Conservation (phyloP, 2,888 invertebrate genomes). For the Phymatocera aterrima region DNA sequence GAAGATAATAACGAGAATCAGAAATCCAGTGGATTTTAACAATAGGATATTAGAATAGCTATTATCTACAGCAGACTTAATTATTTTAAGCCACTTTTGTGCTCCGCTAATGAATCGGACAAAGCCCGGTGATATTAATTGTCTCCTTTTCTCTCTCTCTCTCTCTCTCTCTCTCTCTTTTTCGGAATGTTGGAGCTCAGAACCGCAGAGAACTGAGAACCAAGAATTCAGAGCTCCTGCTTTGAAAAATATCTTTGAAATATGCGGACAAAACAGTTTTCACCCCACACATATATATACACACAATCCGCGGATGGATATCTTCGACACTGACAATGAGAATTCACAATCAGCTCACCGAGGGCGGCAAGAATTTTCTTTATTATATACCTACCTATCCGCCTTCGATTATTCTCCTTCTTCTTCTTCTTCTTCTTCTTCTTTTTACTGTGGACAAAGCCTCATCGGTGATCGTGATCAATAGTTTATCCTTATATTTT, state of each 20-base stretch:
- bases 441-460: not conserved
- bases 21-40: conserved; percentile 60
- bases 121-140: conserved; percentile 55
- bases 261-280: conserved; percentile 2
- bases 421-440: not conserved
- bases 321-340: not conserved
- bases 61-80: conserved; percentile 69
- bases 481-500: too few species aligned
- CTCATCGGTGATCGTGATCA: too few species aligned
- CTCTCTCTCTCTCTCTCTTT: too few species aligned
- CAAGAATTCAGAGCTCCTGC: not conserved
- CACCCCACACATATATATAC: not conserved
- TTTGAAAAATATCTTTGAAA: conserved; percentile 32
- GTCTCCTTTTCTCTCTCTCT: too few species aligned
- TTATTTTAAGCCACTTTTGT: conserved; percentile 73
- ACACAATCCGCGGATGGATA: not conserved
- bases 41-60: conserved; percentile 70
- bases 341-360: not conserved
- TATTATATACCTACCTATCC: not conserved
- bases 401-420: too few species aligned
- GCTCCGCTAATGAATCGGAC: conserved; percentile 70
- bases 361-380: conserved; percentile 14
- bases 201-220: not conserved
- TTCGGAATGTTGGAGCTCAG: conserved; percentile 17
- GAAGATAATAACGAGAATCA: conserved; percentile 63